phyloP scores from a whole-genome alignment of 2,113 vertebrate genomes.

The Plestiodon gilberti region DNA sequence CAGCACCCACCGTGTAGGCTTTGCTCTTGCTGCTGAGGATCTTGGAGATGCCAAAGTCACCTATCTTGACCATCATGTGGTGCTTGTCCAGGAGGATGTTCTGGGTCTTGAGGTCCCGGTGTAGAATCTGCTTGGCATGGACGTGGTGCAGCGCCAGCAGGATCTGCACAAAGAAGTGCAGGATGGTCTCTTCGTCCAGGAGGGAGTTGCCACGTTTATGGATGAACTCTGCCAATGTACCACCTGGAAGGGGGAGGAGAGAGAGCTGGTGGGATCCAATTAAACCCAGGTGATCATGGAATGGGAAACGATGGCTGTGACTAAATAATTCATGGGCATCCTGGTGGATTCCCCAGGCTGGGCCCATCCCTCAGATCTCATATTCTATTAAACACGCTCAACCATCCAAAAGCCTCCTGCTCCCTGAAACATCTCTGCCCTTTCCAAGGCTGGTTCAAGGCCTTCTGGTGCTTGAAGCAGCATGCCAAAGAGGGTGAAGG shows the following conservation, averaged over 20 bases:
- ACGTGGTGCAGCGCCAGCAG: conserved; percentile 94
- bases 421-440: too few relatives aligned
- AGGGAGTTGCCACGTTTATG: conserved; percentile 97
- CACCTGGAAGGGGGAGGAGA: conserved; percentile 77
- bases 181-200: conserved; percentile 95
- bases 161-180: conserved; percentile 98
- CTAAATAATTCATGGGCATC: too few relatives aligned
- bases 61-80: conserved; percentile 96
- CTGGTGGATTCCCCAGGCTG: too few relatives aligned
- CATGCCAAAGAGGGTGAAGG: too few relatives aligned
- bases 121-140: conserved; percentile 96
- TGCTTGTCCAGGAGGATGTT: conserved; percentile 98
- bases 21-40: conserved; percentile 99
- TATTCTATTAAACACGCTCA: too few relatives aligned
- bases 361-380: too few relatives aligned
- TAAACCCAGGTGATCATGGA: not conserved
- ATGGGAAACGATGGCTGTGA: not conserved
- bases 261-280: accelerated
- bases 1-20: conserved; percentile 88
- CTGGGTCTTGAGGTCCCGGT: conserved; percentile 98
- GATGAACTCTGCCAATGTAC: conserved; percentile 95
- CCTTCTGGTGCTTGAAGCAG: too few relatives aligned
- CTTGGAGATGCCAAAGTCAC: conserved; percentile 98
- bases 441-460: too few relatives aligned
- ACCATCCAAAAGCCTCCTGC: too few relatives aligned